These are phyloP conservation scores for Onthophagus sagittarius DNA, from an alignment of 2,888 invertebrate genomes.

Conservation along the genomic window DNA sequence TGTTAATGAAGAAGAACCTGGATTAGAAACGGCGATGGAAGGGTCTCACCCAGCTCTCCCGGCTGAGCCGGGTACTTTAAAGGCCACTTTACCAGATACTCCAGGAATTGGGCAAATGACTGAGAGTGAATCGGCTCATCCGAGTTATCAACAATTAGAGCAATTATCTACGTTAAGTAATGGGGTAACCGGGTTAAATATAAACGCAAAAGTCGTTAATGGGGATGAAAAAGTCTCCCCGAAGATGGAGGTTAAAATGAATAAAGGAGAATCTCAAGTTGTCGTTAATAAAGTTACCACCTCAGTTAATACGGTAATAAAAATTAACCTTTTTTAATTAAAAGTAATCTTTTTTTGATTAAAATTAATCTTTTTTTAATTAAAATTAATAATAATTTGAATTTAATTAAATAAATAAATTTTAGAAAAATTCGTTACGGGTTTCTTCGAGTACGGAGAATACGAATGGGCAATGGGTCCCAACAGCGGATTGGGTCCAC, in stretches of 20 bases:
- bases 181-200: conserved; percentile 41
- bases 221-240: conserved; percentile 14
- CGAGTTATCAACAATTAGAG: conserved; percentile 46
- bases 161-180: conserved; percentile 40
- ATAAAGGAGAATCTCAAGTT: conserved; percentile 20
- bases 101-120: conserved; percentile 92
- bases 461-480: conserved; percentile 65
- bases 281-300: conserved; percentile 29
- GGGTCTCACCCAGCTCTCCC: conserved; percentile 80
- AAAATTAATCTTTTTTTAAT: not conserved
- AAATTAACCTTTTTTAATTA: not conserved
- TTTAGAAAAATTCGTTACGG: conserved; percentile 61
- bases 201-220: conserved; percentile 36
- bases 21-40: conserved; percentile 72
- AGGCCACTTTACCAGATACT: conserved; percentile 86
- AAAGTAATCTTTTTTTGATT: not conserved
- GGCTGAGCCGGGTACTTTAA: conserved; percentile 88
- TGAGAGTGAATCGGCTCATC: conserved; percentile 90
- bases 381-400: not conserved
- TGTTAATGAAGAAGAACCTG: conserved; percentile 47
- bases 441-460: conserved; percentile 48
- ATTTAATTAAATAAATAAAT: not conserved
- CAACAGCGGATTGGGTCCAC: conserved; percentile 93
- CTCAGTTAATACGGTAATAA: conserved; percentile 42
- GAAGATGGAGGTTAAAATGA: conserved; percentile 14